Base-by-base conservation (phyloP, 2,113 vertebrate species). In the Egretta garzetta region DNA sequence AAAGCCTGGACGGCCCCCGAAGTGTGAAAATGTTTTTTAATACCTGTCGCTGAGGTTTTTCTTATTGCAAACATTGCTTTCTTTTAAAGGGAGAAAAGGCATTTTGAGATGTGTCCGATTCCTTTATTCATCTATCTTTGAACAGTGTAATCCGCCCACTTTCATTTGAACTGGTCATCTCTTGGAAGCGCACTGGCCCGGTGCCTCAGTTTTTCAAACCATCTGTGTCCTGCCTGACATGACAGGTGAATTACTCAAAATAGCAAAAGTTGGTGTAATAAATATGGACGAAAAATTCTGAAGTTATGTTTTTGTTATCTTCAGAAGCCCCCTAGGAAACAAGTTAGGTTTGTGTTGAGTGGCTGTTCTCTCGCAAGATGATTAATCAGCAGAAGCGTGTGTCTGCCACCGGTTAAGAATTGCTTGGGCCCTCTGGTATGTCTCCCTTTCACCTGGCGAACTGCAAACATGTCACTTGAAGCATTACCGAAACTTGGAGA, bases 401-500 rank as follows among this genome's bases (percentile, higher is more conserved):
- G 9, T 55, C 60, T 68, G 32, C 53, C 10, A 2, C 14, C 6
- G 37, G 18, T 63, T 39, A 22, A 45, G 67, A 59, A 47, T 30
- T 12, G 43, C 41, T 47, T 9, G 20, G 23, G 75, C 89, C 75
- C 39, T 32, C 39, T 52, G 50, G n/a, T 47, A 5, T 9, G 22
- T 58, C n/a, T 73, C 73, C 7, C 26, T 50, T 52, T 58, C 24
- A 14, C 14, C 0, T 9, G 26, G 33, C 39, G 53, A 64, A 16
- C 32, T 66, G n/a, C 0, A 2, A 52, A 47, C 9, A 8, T 0
- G 4, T 35, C 24, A 26, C 30, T 26, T n/a, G 6, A 75, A 55
- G 35, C 50, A 24, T 71, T 53, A 19, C 33, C 23, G 56, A 6
- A 49, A 20, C n/a, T 74, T 62, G 37, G 74, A 85, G 32, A 62